Evolutionary conservation across 1,140 invertebrate species (phyloP).

Genomic region (Drosophila gunungcola): DNA sequence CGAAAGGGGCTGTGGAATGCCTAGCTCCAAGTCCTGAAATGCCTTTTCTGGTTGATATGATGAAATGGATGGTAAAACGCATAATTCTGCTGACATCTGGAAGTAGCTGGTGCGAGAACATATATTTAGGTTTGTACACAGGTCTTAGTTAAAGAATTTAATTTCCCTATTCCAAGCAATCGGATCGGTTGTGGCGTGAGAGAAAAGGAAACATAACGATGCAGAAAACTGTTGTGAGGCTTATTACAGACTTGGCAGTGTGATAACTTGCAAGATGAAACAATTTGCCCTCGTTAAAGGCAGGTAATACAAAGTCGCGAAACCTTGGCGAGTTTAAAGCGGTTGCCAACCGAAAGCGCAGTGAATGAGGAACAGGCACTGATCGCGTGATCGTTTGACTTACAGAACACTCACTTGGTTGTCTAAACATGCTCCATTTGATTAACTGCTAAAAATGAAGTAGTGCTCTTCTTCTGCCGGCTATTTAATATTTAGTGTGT

Average conservation of each 20-base stretch:
- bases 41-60: conserved; percentile 1
- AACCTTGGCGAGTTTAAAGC: background rate
- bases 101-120: no score
- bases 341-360: background rate
- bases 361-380: background rate
- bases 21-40: background rate
- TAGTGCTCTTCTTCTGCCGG: background rate
- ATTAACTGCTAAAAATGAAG: background rate
- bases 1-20: background rate
- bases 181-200: no score
- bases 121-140: no score
- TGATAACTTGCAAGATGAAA: no score
- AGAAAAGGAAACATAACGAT: no score
- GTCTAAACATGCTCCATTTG: background rate
- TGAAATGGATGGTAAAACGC: background rate
- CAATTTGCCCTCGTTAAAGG: no score
- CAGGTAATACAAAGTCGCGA: no score
- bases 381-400: background rate
- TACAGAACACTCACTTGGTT: background rate
- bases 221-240: no score
- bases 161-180: no score
- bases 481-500: no score
- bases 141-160: no score
- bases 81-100: background rate
- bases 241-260: no score